These are phyloP conservation scores for Pemphredon lugubris DNA, from an alignment of 2,888 invertebrate species.

Conservation along the genomic window DNA sequence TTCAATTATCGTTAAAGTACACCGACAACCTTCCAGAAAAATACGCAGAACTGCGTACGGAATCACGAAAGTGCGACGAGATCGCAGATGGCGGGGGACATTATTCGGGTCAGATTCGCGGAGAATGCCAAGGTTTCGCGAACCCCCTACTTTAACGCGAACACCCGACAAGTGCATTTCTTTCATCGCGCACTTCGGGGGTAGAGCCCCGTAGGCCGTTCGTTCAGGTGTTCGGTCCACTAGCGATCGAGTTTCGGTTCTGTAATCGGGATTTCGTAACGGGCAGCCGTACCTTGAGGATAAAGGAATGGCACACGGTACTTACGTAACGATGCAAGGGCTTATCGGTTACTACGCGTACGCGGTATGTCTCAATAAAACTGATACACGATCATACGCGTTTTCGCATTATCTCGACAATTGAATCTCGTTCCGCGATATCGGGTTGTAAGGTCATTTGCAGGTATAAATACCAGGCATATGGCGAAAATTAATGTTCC, in stretches of 20 bases:
- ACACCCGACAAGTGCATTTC: conserved; percentile 27
- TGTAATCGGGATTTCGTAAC: conserved; percentile 60
- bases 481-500: too few species aligned
- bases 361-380: conserved; percentile 34
- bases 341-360: conserved; percentile 30
- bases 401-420: conserved; percentile 12
- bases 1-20: too few species aligned
- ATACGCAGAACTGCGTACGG: background rate
- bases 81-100: conserved; percentile 20
- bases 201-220: conserved; percentile 12
- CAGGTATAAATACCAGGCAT: background rate
- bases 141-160: conserved; percentile 16
- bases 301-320: conserved; percentile 28
- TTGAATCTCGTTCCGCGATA: conserved; percentile 1
- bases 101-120: conserved; percentile 53
- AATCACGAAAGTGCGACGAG: conserved; percentile 18
- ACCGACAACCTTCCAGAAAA: too few species aligned
- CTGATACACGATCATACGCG: conserved; percentile 9
- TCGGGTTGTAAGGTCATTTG: background rate
- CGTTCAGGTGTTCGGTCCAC: conserved; percentile 11
- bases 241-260: conserved; percentile 62
- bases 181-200: conserved; percentile 14
- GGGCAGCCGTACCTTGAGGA: conserved; percentile 32
- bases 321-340: conserved; percentile 33
- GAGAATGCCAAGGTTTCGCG: conserved; percentile 63